These are phyloP conservation scores for Aphelinus atriplicis DNA, from an alignment of 1,140 invertebrate genomes.

Conservation along the genomic window DNA sequence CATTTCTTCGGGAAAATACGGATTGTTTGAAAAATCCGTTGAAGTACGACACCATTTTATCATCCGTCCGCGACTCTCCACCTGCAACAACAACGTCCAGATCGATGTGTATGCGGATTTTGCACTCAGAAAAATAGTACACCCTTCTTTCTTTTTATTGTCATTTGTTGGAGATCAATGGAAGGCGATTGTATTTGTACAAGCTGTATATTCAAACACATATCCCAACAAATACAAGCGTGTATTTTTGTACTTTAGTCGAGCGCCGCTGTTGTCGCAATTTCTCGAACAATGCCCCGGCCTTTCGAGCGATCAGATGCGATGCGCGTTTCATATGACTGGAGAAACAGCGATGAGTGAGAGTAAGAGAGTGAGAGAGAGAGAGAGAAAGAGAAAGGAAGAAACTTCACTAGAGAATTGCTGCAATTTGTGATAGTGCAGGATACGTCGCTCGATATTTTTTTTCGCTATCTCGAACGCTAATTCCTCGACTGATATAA, in stretches of 20 bases:
- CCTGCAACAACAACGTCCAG: too few species aligned
- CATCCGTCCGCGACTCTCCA: too few species aligned
- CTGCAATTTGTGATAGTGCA: conserved; percentile 24
- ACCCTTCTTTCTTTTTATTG: background rate
- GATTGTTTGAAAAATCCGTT: too few species aligned
- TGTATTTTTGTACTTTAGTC: too few species aligned
- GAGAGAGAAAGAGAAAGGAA: conserved; percentile 7
- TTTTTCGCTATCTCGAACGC: conserved; percentile 20
- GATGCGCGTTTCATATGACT: conserved; percentile 1
- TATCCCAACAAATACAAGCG: too few species aligned
- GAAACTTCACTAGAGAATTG: conserved; percentile 16
- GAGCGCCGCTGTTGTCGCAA: conserved; percentile 20
- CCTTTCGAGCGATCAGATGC: conserved; percentile 34
- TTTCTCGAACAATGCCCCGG: conserved; percentile 34
- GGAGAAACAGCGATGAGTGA: background rate
- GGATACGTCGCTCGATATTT: conserved; percentile 14
- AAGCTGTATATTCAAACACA: too few species aligned
- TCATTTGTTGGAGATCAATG: background rate
- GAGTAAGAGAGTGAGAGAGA: background rate
- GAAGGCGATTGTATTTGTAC: too few species aligned
- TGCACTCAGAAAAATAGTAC: too few species aligned
- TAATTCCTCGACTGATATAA: too few species aligned
- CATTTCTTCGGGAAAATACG: too few species aligned
- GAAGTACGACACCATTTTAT: too few species aligned
- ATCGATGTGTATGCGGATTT: too few species aligned